These are phyloP conservation scores for Excalfactoria chinensis DNA, from an alignment of 2,113 vertebrate genomes.

Conservation along the genomic window DNA sequence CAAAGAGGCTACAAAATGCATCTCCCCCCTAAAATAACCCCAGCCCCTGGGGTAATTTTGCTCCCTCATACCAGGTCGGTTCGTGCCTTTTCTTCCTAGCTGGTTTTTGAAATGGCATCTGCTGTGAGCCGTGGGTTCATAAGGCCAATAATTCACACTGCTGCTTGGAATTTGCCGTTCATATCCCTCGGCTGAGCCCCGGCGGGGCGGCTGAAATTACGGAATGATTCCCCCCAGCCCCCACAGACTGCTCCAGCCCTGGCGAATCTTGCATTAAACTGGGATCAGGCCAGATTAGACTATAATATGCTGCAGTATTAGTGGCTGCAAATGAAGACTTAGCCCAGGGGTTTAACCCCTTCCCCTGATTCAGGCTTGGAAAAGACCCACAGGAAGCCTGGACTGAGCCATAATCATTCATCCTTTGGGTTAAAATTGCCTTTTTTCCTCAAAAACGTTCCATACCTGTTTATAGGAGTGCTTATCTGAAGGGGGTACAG, in stretches of 20 bases:
- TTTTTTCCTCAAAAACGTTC: too few relatives aligned
- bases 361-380: constrained; percentile 37
- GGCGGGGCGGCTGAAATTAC: constrained; percentile 80
- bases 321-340: constrained; percentile 94
- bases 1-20: background rate
- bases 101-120: constrained; percentile 78
- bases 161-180: constrained; percentile 84
- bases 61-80: constrained; percentile 76
- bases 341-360: constrained; percentile 79
- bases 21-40: background rate
- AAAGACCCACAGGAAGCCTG: rapidly evolving
- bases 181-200: constrained; percentile 79
- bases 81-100: constrained; percentile 74
- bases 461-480: background rate
- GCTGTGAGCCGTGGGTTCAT: constrained; percentile 70
- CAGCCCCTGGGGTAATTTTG: constrained; percentile 69
- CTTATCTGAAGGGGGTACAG: background rate
- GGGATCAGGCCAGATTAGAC: constrained; percentile 98
- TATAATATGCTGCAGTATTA: constrained; percentile 94
- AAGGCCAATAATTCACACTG: constrained; percentile 80
- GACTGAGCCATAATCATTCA: rapidly evolving
- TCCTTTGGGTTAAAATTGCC: background rate
- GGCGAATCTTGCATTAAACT: constrained; percentile 93
- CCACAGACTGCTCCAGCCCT: constrained; percentile 77
- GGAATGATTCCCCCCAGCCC: constrained; percentile 12